These are phyloP conservation scores for Empidonax alnorum DNA, from an alignment of 2,113 vertebrate species.

Conservation along the genomic window DNA sequence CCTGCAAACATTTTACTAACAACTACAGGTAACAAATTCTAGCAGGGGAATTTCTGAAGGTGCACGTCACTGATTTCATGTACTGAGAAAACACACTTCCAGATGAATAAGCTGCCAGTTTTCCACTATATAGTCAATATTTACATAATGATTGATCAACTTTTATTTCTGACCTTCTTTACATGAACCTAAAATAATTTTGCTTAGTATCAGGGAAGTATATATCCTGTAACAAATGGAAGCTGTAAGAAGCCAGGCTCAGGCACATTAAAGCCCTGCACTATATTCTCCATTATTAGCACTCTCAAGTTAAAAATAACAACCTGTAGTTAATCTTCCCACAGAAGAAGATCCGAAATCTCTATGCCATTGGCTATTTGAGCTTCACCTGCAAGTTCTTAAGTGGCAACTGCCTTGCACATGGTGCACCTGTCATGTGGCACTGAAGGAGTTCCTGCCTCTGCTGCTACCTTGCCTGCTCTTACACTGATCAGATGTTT, in stretches of 20 bases:
- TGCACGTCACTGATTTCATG: neutral
- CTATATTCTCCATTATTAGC: neutral
- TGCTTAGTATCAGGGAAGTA: neutral
- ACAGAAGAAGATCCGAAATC: neutral
- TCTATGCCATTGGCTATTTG: neutral
- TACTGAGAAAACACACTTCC: neutral
- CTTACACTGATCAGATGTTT: neutral
- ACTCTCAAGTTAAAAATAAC: neutral
- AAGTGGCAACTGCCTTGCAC: neutral
- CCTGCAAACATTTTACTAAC: neutral
- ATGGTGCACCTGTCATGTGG: neutral
- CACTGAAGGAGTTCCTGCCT: neutral
- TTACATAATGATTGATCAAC: neutral
- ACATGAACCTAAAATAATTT: neutral
- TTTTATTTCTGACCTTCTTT: neutral
- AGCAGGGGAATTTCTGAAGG: neutral
- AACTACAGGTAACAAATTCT: neutral
- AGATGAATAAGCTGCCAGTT: neutral
- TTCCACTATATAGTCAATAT: neutral
- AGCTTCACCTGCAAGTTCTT: neutral
- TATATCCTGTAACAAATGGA: neutral
- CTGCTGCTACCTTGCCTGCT: neutral
- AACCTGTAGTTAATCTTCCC: neutral
- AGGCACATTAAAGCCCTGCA: neutral
- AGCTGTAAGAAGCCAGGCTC: neutral